Percentiles rank a stretch among this genome's conserved stretches.
phyloP scores from a whole-genome alignment of 2,797 vertebrate genomes.

The Hirundo rustica region DNA sequence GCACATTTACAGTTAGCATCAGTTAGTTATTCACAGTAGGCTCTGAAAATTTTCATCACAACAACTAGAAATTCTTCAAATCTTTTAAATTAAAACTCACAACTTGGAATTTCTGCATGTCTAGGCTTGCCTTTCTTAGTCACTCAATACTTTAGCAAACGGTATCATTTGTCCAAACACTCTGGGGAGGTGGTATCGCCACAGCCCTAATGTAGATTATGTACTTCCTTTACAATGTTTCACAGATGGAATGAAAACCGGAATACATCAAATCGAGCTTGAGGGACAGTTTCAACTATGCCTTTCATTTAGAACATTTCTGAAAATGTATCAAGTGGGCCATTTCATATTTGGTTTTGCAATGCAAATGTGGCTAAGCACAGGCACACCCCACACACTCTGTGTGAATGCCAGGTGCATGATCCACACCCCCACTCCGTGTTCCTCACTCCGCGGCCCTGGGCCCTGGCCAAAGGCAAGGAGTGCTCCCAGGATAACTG shows the following conservation, averaged over 20 bases:
- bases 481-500: not conserved
- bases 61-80: not conserved
- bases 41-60: not conserved
- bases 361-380: not conserved
- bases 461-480: not conserved
- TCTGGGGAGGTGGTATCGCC: not conserved
- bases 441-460: not conserved
- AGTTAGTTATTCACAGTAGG: not conserved
- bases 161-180: not conserved
- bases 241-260: not conserved
- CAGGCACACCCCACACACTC: not conserved
- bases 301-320: not conserved
- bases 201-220: not conserved
- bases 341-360: not conserved
- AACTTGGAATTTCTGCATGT: not conserved
- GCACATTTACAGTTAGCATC: not conserved
- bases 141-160: not conserved
- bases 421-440: rapidly evolving
- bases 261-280: not conserved
- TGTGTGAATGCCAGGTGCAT: not conserved
- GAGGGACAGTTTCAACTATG: not conserved
- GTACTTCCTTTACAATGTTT: not conserved
- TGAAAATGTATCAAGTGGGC: not conserved
- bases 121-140: not conserved
- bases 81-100: not conserved